Evolutionary conservation across 2,797 vertebrate species (phyloP), one percentile per base, ranked within the genome.

Genomic region (Benthosema pterotum): DNA sequence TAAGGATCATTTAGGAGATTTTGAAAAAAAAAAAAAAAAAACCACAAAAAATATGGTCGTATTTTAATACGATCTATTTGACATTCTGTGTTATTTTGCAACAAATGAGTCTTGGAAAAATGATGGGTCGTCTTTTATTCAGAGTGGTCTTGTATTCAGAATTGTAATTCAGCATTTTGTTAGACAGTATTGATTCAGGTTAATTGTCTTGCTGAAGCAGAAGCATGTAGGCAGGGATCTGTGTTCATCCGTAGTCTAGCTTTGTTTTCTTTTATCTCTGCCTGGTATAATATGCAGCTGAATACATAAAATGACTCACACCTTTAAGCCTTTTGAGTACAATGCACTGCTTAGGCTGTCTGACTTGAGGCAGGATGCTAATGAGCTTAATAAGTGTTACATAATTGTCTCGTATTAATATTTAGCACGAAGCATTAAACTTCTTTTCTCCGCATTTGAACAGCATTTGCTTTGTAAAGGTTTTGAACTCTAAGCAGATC

Each of bases 381-480:
- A 83, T 74, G 63, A 77, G 66, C 76, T 80, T 77, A 79, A 78
- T 82, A 74, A 85, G 66, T 68, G 66, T 59, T 60, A 67, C 60
- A 46, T 63, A 79, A 79, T 80, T 72, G 74, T 82, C 65, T 71
- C 65, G 63, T 82, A 76, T 67, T 68, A 71, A 85, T 78, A 78
- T 77, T 86, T 79, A 79, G 67, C 57, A 59, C 11, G 60, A 51
- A 60, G 54, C 64, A 71, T 70, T 60, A 62, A 52, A 49, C 61
- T 42, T 22, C 14, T 55, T 72, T 71, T 71, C 62, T 77, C 59
- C 9, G 11, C 67, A 75, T 15, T 38, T 38, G 7, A 8, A 38
- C 32, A 38, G 32, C 65, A 43, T 59, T 66, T 51, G 42, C 57
- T 72, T 57, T 50, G 46, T 25, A 8, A 9, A 9, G 32, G n/a